phyloP scores from a whole-genome alignment of 35 echinoderm and acorn worm species.

The Apostichopus japonicus region DNA sequence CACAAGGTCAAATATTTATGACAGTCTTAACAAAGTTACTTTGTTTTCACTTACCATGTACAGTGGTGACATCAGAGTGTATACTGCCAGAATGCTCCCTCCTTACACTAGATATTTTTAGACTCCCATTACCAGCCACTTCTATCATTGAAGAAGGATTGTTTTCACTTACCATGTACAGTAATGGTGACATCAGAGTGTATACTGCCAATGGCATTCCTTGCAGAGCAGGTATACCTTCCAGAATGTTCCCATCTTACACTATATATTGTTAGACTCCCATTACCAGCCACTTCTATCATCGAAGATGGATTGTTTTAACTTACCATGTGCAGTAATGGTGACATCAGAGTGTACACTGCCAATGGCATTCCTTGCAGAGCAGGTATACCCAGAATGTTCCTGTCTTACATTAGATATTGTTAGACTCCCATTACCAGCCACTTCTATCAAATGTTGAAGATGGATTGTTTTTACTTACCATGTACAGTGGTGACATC shows the following conservation, averaged over 20 bases:
- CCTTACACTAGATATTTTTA: conserved; percentile 51
- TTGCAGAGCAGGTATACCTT: conserved; percentile 74
- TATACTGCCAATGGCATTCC: conserved; percentile 63
- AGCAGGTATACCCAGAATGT: conserved; percentile 75
- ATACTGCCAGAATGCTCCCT: conserved; percentile 64
- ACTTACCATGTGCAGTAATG: conserved; percentile 39
- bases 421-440: conserved; percentile 64
- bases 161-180: conserved; percentile 31
- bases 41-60: conserved; percentile 6
- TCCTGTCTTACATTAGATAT: conserved; percentile 41
- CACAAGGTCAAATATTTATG: too few species aligned
- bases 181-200: background rate
- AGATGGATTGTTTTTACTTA: background rate
- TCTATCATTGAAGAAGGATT: conserved; percentile 45
- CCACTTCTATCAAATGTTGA: conserved; percentile 66
- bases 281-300: conserved; percentile 67
- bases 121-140: conserved; percentile 67
- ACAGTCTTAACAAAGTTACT: too few species aligned
- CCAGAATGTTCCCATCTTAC: conserved; percentile 57
- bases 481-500: conserved; percentile 45
- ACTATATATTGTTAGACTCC: conserved; percentile 62
- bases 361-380: conserved; percentile 71
- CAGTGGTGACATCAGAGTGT: background rate
- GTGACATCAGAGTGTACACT: conserved; percentile 5
- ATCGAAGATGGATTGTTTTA: background rate